Percentiles rank a stretch among this genome's conserved stretches.
phyloP scores from a whole-genome alignment of 1,140 invertebrate species.

The Hylaeus volcanicus region DNA sequence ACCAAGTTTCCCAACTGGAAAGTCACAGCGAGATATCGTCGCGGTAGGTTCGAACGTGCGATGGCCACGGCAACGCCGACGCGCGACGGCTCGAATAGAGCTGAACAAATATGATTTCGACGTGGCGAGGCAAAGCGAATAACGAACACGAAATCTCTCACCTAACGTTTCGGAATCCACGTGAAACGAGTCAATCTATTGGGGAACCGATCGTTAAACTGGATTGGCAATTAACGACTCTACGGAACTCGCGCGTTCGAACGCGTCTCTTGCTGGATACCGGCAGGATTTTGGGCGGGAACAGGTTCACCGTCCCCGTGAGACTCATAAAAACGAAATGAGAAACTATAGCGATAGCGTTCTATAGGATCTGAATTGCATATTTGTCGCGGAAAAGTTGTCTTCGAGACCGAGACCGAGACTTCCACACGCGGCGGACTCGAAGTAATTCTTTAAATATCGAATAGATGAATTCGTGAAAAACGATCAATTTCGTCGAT shows the following conservation, averaged over 20 bases:
- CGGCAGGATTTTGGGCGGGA: background rate
- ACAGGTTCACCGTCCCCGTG: background rate
- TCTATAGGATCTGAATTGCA: background rate
- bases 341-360: constrained; percentile 8
- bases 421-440: no score
- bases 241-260: background rate
- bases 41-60: no score
- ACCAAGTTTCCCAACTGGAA: no score
- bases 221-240: constrained; percentile 63
- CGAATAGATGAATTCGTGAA: no score
- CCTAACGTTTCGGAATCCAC: background rate
- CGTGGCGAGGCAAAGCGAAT: background rate
- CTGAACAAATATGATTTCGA: no score
- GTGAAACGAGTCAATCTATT: constrained; percentile 49
- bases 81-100: no score
- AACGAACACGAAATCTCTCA: constrained; percentile 17
- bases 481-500: no score
- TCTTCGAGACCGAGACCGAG: no score
- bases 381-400: background rate
- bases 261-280: background rate
- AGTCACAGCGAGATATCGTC: no score
- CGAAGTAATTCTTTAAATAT: no score
- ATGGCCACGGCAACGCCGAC: no score
- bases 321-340: background rate
- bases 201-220: background rate